Percentiles rank a stretch among this genome's conserved stretches.
Evolutionary conservation across 2,888 invertebrate genomes (phyloP).

Genomic region (Andrena flavipes): DNA sequence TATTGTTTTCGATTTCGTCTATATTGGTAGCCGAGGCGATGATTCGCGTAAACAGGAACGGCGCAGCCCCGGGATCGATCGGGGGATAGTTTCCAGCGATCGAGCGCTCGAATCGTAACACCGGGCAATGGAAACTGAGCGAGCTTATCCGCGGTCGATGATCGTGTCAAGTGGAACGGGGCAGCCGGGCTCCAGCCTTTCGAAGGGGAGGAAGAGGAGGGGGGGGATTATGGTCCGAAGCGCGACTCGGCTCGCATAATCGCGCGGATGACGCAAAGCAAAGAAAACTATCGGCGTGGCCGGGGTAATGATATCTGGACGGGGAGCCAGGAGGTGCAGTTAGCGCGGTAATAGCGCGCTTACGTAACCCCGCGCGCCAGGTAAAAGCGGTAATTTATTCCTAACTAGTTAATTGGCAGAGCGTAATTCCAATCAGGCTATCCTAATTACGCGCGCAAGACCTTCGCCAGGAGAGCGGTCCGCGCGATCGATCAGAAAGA

Average conservation of each 20-base stretch:
- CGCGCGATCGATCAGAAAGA: conserved; percentile 23
- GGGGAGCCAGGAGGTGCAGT: conserved; percentile 69
- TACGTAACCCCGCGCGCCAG: conserved; percentile 71
- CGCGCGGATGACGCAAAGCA: conserved; percentile 36
- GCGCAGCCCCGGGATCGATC: neutral
- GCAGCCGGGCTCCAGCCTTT: neutral
- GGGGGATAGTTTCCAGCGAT: neutral
- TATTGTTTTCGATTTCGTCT: conserved; percentile 9
- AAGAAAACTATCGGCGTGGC: conserved; percentile 46
- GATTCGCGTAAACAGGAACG: neutral
- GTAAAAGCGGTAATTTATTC: conserved; percentile 76
- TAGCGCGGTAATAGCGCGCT: conserved; percentile 68
- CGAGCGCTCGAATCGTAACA: too few relatives aligned
- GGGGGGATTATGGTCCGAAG: neutral
- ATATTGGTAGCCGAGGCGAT: neutral
- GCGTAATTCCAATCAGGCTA: conserved; percentile 58
- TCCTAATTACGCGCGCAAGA: conserved; percentile 65
- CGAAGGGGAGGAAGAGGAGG: neutral
- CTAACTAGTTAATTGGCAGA: conserved; percentile 74
- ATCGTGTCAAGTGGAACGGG: too few relatives aligned
- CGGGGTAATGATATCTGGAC: conserved; percentile 58
- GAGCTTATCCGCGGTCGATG: too few relatives aligned
- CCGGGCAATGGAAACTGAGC: too few relatives aligned
- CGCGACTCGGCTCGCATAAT: conserved; percentile 20
- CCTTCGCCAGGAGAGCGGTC: conserved; percentile 33